Evolutionary conservation across 2,888 invertebrate genomes (phyloP).

Genomic region (Emesis furor): DNA sequence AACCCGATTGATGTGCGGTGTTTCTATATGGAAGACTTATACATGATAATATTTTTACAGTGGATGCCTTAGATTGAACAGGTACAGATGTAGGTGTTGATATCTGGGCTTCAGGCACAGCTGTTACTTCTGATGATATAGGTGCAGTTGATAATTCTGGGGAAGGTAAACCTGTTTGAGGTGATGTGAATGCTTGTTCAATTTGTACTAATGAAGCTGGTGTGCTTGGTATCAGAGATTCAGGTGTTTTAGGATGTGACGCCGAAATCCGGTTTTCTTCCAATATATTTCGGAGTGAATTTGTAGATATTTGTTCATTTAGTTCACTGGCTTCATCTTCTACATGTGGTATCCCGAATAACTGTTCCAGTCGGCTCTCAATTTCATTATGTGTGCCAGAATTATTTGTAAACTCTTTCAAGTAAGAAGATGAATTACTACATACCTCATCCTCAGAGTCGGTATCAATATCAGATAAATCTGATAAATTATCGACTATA

Average conservation of each 20-base stretch:
- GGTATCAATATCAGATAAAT: neutral
- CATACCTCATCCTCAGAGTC: neutral
- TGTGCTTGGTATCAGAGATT: neutral
- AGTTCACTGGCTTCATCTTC: neutral
- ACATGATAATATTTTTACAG: conserved; percentile 6
- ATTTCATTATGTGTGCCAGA: neutral
- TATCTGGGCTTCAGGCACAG: neutral
- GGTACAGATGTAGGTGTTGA: conserved; percentile 3
- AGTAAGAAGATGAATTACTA: neutral
- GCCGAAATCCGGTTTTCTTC: neutral
- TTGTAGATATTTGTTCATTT: neutral
- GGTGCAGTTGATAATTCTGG: conserved; percentile 1
- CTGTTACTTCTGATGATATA: neutral
- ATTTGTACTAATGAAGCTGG: neutral
- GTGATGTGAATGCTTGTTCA: neutral
- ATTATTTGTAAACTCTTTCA: conserved; percentile 1
- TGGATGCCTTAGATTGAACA: neutral
- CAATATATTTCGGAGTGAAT: too few relatives aligned
- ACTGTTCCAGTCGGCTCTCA: neutral
- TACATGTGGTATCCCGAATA: neutral
- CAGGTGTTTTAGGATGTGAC: neutral
- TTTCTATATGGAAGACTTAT: conserved; percentile 5
- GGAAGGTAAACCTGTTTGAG: neutral
- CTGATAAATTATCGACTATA: conserved; percentile 7
- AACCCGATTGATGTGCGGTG: neutral